Conservation (phyloP, 2,113 vertebrate species). For the Propithecus coquereli region DNA sequence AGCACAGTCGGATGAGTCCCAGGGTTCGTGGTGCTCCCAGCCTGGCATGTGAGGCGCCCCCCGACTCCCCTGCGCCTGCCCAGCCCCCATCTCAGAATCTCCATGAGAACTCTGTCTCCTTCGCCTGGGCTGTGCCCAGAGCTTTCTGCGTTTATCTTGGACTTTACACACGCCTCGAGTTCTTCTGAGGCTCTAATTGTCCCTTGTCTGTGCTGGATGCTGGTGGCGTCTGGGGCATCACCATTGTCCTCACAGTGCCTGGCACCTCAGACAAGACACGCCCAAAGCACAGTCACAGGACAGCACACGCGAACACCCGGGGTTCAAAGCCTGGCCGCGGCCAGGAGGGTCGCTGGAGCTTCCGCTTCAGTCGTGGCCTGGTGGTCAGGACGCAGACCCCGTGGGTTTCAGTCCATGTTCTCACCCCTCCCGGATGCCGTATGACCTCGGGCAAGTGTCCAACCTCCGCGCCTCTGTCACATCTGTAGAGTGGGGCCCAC, state of each 20-base stretch:
- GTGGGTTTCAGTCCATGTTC: not conserved
- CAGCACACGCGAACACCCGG: not conserved
- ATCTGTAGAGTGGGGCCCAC: no score
- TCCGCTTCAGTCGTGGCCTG: not conserved
- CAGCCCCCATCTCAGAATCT: not conserved
- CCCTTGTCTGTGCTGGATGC: not conserved
- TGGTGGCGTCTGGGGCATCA: not conserved
- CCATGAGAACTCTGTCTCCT: not conserved
- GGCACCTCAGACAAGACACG: not conserved
- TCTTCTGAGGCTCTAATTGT: not conserved
- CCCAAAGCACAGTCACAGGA: not conserved
- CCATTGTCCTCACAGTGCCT: not conserved
- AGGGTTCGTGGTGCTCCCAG: not conserved
- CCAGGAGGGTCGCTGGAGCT: not conserved
- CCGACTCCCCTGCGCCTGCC: not conserved
- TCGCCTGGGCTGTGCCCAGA: not conserved
- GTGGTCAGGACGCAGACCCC: not conserved
- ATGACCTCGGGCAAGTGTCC: not conserved
- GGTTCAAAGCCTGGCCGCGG: not conserved
- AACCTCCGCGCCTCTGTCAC: not conserved
- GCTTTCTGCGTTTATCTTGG: not conserved
- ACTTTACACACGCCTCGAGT: fast-evolving
- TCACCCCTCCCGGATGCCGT: fast-evolving
- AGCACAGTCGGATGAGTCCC: fast-evolving
- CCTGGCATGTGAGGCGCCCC: not conserved